These are phyloP conservation scores for Mastacembelus armatus DNA, from an alignment of 2,797 vertebrate species.

Conservation along the genomic window DNA sequence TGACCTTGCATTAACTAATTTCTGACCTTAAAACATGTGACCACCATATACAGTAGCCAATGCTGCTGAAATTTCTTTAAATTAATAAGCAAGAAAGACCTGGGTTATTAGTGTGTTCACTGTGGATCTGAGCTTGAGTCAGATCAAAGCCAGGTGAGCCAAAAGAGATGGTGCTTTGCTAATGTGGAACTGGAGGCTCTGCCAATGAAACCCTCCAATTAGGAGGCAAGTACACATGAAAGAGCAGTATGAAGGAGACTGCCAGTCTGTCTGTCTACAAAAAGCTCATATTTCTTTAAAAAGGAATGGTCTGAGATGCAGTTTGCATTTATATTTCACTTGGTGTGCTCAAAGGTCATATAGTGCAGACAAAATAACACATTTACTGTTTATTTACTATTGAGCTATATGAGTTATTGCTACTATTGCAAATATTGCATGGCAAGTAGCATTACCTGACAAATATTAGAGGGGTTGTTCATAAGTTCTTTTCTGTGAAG, in stretches of 20 bases:
- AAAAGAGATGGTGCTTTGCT: slow-evolving; percentile 65
- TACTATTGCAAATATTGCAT: background rate
- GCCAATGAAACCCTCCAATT: slow-evolving; percentile 72
- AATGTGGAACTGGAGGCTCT: slow-evolving; percentile 69
- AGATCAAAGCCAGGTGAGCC: slow-evolving; percentile 82
- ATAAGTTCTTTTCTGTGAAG: background rate
- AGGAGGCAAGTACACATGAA: slow-evolving; percentile 77
- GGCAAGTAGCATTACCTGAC: background rate
- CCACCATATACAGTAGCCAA: no score
- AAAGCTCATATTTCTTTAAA: slow-evolving; percentile 7
- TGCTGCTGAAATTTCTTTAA: no score
- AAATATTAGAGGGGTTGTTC: background rate
- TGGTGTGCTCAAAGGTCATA: no score
- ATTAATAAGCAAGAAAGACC: background rate
- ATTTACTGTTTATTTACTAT: no score
- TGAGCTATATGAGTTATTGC: background rate
- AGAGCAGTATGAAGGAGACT: slow-evolving; percentile 75
- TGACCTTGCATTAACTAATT: background rate
- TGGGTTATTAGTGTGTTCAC: background rate
- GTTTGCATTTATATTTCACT: no score
- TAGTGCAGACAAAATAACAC: background rate
- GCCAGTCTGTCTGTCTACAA: slow-evolving; percentile 72
- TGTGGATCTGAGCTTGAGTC: slow-evolving; percentile 65
- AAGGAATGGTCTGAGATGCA: slow-evolving; percentile 1
- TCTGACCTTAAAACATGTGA: background rate